Base-by-base conservation (phyloP, 2,888 invertebrate genomes). In the Didymodactylos carnosus region DNA sequence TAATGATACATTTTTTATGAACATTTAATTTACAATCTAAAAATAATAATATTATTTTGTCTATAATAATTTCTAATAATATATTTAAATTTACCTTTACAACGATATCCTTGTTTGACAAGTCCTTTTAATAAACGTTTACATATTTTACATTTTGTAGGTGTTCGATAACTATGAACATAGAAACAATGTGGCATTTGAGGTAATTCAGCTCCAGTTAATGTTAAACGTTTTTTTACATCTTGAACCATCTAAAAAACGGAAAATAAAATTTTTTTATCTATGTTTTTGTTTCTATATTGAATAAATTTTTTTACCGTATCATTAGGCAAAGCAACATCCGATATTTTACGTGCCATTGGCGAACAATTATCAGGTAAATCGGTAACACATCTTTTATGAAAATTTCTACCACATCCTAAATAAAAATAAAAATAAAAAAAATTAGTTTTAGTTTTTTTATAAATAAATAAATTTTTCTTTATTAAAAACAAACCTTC, bases 331-430 rank as follows among this genome's bases (percentile, higher is more conserved):
- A 62, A 10, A 35, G 62, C 62, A 7, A 62, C 35, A 29, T 62
- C 35, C 8, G 62, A 62, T 2, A 62, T 62, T 62, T 62, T 62
- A 35, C 62, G 19, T 35, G 16, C 35, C 25, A 35, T 62, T 75
- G 86, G 85, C 75, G 89, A 88, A 86, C 98, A 98, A 86, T 98
- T 95, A 82, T 95, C 94, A 71, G 97, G 97, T 77, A 98, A 92
- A 85, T 94, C 95, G 77, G 94, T 91, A 70, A 86, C 87, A 81
- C 87, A 98, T 71, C 97, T 88, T 84, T 98, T 98, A 87, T 98
- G 98, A 86, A 93, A 98, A 86, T 95, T 97, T 81, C 92, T 88
- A 19, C 94, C 91, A 86, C 97, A 98, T 78, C 94, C 95, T 94
- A 85, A 27, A 84, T 81, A 76, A 76, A 73, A 72, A 76, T 35